Evolutionary conservation across 1,140 invertebrate genomes (phyloP).

Genomic region (Tribolium castaneum): DNA sequence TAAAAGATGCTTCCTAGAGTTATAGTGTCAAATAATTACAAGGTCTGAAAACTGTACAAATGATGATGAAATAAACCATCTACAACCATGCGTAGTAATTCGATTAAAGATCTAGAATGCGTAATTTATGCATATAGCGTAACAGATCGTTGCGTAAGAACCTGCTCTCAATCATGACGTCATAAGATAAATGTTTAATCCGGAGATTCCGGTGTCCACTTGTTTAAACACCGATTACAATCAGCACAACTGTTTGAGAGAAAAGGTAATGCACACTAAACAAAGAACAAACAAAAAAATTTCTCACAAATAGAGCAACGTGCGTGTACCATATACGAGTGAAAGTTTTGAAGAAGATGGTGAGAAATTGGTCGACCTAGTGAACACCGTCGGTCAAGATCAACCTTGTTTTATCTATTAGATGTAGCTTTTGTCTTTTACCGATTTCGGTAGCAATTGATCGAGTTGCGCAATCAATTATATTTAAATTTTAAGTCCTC

Average conservation of each 20-base stretch:
- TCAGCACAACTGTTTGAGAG: background rate
- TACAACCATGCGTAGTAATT: background rate
- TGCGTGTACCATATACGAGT: constrained; percentile 29
- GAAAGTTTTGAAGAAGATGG: constrained; percentile 45
- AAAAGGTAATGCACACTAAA: background rate
- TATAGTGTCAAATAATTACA: background rate
- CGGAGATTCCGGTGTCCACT: background rate
- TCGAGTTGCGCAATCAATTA: too few relatives aligned
- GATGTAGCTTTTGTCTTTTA: background rate
- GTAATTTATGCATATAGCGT: background rate
- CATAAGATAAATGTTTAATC: background rate
- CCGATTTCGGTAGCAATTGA: too few relatives aligned
- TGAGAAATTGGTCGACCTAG: constrained; percentile 45
- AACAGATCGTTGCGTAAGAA: background rate
- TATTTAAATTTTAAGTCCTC: too few relatives aligned
- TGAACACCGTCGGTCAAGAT: constrained; percentile 27
- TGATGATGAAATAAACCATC: background rate
- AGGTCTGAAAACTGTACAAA: background rate
- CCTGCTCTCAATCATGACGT: background rate
- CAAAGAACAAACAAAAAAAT: constrained; percentile 13
- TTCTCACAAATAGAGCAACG: constrained; percentile 38
- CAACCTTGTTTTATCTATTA: background rate
- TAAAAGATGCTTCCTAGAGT: too few relatives aligned
- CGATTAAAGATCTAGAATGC: background rate
- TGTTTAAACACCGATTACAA: background rate